phyloP scores from a whole-genome alignment of 2,113 vertebrate species.

The Vidua macroura region DNA sequence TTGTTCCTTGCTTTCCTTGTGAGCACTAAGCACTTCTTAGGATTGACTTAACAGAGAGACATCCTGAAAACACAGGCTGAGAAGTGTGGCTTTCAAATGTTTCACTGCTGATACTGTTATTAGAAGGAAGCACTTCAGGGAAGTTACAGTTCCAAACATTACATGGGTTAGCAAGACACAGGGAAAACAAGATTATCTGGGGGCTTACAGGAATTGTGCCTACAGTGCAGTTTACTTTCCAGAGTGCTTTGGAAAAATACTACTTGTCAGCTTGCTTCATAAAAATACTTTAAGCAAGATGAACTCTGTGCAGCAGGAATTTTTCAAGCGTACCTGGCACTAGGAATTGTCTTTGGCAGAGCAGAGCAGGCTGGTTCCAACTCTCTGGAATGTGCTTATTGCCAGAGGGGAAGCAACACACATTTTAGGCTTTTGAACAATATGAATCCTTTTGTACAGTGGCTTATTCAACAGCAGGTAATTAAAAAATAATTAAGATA shows the following conservation, averaged over 20 bases:
- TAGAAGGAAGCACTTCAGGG: not conserved
- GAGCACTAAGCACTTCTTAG: not conserved
- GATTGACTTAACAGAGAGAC: not conserved
- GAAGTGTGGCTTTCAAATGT: not conserved
- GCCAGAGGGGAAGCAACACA: not conserved
- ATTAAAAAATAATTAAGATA: slow-evolving; percentile 17
- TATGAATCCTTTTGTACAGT: not conserved
- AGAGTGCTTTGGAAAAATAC: not conserved
- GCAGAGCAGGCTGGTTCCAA: not conserved
- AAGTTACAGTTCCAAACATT: not conserved
- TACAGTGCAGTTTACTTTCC: not conserved
- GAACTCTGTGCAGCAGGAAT: not conserved
- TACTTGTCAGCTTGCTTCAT: not conserved
- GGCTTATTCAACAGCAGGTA: not conserved
- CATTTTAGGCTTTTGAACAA: not conserved
- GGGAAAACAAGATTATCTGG: not conserved
- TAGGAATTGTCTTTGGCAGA: not conserved
- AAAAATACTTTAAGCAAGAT: not conserved
- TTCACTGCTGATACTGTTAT: not conserved
- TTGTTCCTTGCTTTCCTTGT: not conserved
- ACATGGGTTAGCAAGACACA: not conserved
- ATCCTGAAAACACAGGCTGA: not conserved
- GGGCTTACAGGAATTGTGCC: not conserved
- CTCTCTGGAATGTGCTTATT: not conserved
- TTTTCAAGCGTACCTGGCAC: not conserved